Base-by-base conservation (phyloP, 2,888 invertebrate genomes). In the Andrena bucephala region DNA sequence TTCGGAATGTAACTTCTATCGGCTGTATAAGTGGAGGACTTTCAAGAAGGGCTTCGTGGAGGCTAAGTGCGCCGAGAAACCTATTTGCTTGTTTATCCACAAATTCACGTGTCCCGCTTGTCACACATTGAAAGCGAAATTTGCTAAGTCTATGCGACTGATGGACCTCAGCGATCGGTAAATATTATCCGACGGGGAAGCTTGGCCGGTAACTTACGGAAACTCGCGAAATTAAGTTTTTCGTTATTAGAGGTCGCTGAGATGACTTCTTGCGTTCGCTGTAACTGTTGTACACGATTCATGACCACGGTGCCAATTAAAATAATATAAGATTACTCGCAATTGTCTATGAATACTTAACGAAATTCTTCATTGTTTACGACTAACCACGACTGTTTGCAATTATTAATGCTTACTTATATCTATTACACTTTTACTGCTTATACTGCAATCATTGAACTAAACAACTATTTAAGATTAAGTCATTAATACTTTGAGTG, bases 81-180 rank as follows among this genome's bases (percentile, higher is more conserved):
- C 96, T 0, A 90, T 96, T 57, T 96, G 96, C 95, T 92, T 96
- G 0, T 94, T 96, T 1, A 95, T 96, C 48, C 96, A 96, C 91
- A 96, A 96, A 91, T 94, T 95, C 0, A 96, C 96, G 95, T 96
- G 96, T 92, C 94, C 95, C 2, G 96, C 96, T 2, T 96, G 96
- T 90, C 95, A 95, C 92, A 95, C 95, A 69, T 93, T 96, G 81
- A 96, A 96, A 90, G 95, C 96, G 0, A 95, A 95, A 90, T 96
- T 96, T 90, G 95, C 95, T 0, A 94, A 93, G 59, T 96, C 96
- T 1, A 76, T 94, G 8, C 95, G 95, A 85, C 95, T 96, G 63
- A 95, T 95, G 85, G 92, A 94, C 67, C 91, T 96, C 77, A 96
- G 96, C 90, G 94, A 95, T 65, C 80, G 83, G 90, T 91, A 88